phyloP scores from a whole-genome alignment of 2,797 vertebrate genomes.

The Adelosebastes latens region DNA sequence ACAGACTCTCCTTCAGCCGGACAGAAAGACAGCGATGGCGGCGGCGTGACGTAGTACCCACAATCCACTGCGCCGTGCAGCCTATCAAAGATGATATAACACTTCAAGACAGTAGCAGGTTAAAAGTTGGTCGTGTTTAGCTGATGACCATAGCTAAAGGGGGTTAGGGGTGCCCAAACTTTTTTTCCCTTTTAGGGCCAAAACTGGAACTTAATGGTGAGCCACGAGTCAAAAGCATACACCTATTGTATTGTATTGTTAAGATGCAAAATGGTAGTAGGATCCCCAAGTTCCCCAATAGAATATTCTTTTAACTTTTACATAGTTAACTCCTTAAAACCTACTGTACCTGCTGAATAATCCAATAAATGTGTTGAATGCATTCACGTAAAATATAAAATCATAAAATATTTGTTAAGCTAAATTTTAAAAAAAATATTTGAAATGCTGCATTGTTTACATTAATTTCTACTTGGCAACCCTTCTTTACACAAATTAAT shows the following conservation, averaged over 20 bases:
- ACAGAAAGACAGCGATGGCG: conserved; percentile 64
- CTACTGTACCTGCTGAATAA: too few species aligned
- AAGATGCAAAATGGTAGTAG: too few species aligned
- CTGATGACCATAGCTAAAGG: neutral
- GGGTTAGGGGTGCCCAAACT: too few species aligned
- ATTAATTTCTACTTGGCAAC: neutral
- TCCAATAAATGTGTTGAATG: neutral
- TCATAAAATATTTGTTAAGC: neutral
- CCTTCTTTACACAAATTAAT: neutral
- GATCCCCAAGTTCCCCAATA: too few species aligned
- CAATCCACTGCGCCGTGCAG: conserved; percentile 52
- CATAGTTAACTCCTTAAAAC: neutral
- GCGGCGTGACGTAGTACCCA: conserved; percentile 65
- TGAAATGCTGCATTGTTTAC: neutral
- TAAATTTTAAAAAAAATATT: neutral
- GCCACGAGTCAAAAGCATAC: too few species aligned
- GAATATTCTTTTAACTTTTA: too few species aligned
- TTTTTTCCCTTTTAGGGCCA: too few species aligned
- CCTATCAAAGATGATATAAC: neutral
- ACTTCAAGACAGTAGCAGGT: conserved; percentile 13
- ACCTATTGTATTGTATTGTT: too few species aligned
- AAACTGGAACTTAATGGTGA: too few species aligned
- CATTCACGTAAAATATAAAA: neutral
- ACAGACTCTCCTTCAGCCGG: conserved; percentile 58
- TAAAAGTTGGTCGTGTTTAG: neutral